Base-by-base conservation (phyloP, 2,113 vertebrate species). In the Myiozetetes cayanensis region DNA sequence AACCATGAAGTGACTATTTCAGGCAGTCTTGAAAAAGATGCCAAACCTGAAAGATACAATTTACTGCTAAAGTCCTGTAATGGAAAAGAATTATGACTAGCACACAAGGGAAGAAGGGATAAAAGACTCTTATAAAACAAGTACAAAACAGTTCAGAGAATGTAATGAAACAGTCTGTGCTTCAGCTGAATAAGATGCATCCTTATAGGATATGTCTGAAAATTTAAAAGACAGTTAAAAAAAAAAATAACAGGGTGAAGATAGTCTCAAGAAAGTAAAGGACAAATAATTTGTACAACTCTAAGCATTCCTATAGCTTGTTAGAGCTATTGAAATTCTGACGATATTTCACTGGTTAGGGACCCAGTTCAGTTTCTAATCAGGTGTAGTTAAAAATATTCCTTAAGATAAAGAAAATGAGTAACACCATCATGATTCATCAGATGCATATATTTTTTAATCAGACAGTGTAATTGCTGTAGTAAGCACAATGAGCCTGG, bases 121-220 rank as follows among this genome's bases (percentile, higher is more conserved):
- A 35, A 82, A 92, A 90, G n/a, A 16, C 33, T 84, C 80, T 27
- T 24, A 68, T 56, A 70, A 94, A 95, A 61, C n/a, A 68, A 76
- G 23, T 66, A 22, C 37, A 44, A 61, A 87, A 47, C 16, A 39
- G 10, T 37, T 91, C 55, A 56, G 46, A 73, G 50, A 75, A 83
- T 33, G 33, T 43, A 93, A 67, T 30, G 23, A 33, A 79, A 61
- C 11, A 68, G 23, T 33, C 27, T 88, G 14, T 66, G 44, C 18
- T 74, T 65, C 39, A 35, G 5, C 12, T 63, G 23, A 49, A 14
- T 35, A 43, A 80, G 30, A 52, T 33, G 8, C 12, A 78, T 44
- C 24, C 7, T 77, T 71, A 41, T 1, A 73, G 44, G 8, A 14
- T 21, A 27, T 7, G 4, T 41, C 53, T 61, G 27, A 76, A 89